These are phyloP conservation scores for Probosciger aterrimus DNA, from an alignment of 2,113 vertebrate genomes.

Conservation along the genomic window DNA sequence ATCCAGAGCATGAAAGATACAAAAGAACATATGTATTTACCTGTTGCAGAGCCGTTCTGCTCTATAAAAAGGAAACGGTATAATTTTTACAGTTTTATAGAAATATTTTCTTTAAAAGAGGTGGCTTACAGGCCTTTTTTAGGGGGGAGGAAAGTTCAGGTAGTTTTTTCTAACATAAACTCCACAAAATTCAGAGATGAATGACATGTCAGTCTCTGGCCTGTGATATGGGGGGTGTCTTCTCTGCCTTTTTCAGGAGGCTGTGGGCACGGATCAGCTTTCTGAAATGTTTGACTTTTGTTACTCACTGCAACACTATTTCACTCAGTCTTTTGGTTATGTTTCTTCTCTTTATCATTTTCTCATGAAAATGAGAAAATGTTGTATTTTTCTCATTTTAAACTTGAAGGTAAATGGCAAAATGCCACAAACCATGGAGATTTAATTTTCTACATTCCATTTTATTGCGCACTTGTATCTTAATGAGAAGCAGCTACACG, in stretches of 20 bases:
- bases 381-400: neutral
- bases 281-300: neutral
- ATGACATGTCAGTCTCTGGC: neutral
- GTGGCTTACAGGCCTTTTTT: neutral
- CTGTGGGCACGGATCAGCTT: neutral
- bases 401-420: slow-evolving; percentile 31
- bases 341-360: neutral
- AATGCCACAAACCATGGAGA: neutral
- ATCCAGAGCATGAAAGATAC: neutral
- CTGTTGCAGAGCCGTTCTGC: neutral
- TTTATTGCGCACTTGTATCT: neutral
- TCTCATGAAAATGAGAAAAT: neutral
- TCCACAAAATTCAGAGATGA: neutral
- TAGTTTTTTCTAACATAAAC: neutral
- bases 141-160: neutral
- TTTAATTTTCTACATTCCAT: slow-evolving; percentile 49
- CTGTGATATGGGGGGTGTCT: neutral
- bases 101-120: neutral
- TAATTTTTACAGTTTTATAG: neutral
- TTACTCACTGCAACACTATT: neutral
- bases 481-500: slow-evolving; percentile 33
- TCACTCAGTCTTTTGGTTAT: neutral
- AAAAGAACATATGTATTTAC: neutral
- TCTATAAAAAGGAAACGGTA: neutral
- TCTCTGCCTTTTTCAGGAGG: neutral